A percentile compares a stretch with the other conserved stretches of the same genome.
These are phyloP conservation scores for Balanococcus diminutus DNA, from an alignment of 2,888 invertebrate genomes.

Conservation along the genomic window DNA sequence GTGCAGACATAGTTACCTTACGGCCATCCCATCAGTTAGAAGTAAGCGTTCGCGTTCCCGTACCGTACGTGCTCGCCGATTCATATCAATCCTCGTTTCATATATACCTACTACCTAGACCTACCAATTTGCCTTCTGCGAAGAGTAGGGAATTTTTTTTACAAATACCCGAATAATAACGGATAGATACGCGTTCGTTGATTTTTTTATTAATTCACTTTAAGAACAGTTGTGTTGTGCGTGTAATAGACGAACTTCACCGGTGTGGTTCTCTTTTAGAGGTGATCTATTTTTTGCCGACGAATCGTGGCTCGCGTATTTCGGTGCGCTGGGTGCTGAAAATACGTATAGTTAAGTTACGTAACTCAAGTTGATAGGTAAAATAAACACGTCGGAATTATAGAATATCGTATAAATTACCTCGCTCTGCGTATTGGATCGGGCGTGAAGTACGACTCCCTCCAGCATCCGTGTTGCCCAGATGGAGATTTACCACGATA, in stretches of 20 bases:
- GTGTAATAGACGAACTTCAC: not conserved
- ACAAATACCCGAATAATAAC: not conserved
- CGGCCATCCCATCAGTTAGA: not conserved
- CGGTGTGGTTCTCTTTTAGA: not conserved
- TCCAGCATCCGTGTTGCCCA: not conserved
- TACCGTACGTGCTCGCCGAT: not conserved
- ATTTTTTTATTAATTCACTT: not conserved
- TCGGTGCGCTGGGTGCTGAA: not conserved
- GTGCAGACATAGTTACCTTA: not conserved
- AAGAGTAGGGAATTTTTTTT: not conserved
- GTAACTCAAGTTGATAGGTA: not conserved
- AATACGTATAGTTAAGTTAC: not conserved
- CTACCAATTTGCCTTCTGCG: too few species aligned
- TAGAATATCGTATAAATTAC: not conserved
- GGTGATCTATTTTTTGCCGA: not conserved
- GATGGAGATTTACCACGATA: slow-evolving; percentile 32
- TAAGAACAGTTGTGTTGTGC: not conserved
- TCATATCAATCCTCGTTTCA: not conserved
- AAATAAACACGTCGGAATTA: not conserved
- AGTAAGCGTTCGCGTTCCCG: not conserved
- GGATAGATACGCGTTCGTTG: too few species aligned
- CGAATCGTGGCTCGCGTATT: not conserved
- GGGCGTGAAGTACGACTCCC: not conserved
- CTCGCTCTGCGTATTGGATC: not conserved
- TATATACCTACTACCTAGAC: too few species aligned